phyloP scores from a whole-genome alignment of 2,113 vertebrate species.

The Entomyzon cyanotis region DNA sequence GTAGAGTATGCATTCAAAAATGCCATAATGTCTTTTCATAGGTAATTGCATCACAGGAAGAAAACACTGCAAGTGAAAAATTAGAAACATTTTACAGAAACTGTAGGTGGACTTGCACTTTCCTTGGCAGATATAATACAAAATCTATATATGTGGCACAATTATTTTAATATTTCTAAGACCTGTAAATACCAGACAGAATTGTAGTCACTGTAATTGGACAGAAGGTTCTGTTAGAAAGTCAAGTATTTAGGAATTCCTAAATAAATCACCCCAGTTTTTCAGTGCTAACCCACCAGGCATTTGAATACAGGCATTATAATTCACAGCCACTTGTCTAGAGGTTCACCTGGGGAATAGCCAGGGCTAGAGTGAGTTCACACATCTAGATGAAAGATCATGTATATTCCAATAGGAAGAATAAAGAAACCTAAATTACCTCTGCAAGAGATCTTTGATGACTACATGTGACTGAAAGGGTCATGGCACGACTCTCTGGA shows the following conservation, averaged over 20 bases:
- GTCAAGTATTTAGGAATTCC: background rate
- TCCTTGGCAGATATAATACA: background rate
- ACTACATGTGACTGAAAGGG: background rate
- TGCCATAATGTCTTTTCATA: background rate
- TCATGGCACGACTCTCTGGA: background rate
- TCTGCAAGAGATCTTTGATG: background rate
- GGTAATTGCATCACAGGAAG: background rate
- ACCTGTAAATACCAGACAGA: background rate
- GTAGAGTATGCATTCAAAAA: background rate
- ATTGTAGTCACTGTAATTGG: background rate
- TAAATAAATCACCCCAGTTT: background rate
- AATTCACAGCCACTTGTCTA: background rate
- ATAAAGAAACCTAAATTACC: background rate
- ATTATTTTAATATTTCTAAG: background rate
- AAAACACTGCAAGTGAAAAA: background rate
- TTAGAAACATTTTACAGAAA: background rate
- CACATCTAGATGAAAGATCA: background rate
- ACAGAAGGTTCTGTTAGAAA: background rate
- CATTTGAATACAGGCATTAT: background rate
- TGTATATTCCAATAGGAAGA: background rate
- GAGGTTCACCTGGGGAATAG: background rate
- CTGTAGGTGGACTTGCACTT: background rate
- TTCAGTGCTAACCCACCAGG: background rate
- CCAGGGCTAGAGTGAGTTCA: background rate
- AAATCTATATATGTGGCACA: background rate